Percentiles rank a stretch among this genome's conserved stretches.
These are phyloP conservation scores for Poecilia wingei DNA, from an alignment of 2,797 vertebrate genomes.

Conservation along the genomic window DNA sequence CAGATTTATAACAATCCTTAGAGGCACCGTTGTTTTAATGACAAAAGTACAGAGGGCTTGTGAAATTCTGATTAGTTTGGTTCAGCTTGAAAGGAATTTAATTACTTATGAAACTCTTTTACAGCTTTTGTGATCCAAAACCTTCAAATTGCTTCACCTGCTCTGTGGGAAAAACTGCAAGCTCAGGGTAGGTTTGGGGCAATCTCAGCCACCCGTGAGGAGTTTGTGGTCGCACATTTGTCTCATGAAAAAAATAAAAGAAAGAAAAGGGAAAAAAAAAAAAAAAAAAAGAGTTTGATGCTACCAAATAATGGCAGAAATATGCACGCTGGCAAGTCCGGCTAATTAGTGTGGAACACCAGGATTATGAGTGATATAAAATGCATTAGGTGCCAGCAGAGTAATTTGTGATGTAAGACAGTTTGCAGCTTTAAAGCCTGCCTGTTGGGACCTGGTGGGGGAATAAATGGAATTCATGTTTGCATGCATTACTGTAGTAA, in stretches of 20 bases:
- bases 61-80: constrained; percentile 20
- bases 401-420: constrained; percentile 81
- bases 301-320: constrained; percentile 75
- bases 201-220: constrained; percentile 36
- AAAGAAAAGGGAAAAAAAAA: not conserved
- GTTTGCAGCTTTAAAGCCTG: constrained; percentile 80
- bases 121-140: constrained; percentile 37
- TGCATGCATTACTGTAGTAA: constrained; percentile 81
- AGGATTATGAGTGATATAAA: constrained; percentile 84
- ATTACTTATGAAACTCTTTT: constrained; percentile 41
- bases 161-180: constrained; percentile 22
- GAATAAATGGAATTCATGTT: constrained; percentile 81
- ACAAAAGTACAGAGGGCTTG: constrained; percentile 5
- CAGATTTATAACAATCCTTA: constrained; percentile 1
- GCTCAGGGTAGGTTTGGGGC: constrained; percentile 40
- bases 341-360: constrained; percentile 80
- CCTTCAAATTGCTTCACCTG: constrained; percentile 10
- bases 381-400: constrained; percentile 76
- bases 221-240: constrained; percentile 30
- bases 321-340: constrained; percentile 73
- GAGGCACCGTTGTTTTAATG: constrained; percentile 11
- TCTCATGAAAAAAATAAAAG: constrained; percentile 25
- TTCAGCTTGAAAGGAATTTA: constrained; percentile 33
- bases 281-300: constrained; percentile 57
- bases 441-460: constrained; percentile 76